Evolutionary conservation across 2,797 vertebrate species (phyloP).

Genomic region (Clarias pachynema): DNA sequence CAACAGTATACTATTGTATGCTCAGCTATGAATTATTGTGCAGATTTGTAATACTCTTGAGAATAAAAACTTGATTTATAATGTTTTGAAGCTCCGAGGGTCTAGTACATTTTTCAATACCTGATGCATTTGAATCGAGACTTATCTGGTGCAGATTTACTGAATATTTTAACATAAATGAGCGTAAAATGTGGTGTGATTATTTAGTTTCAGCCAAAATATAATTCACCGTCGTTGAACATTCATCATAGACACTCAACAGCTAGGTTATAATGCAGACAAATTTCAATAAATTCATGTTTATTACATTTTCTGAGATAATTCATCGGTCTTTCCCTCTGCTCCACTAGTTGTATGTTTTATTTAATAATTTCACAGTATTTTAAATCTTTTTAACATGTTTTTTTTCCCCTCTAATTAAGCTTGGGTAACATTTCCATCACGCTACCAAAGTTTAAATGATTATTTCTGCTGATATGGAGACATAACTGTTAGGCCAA

Average conservation of each 20-base stretch:
- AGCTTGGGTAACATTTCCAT: not conserved
- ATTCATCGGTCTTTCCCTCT: not conserved
- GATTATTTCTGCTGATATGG: not conserved
- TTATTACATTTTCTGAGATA: slow-evolving; percentile 14
- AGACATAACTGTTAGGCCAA: not conserved
- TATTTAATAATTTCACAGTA: not conserved
- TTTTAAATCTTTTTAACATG: not conserved
- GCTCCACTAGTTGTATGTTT: not conserved
- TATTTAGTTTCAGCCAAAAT: slow-evolving; percentile 14
- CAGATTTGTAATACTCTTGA: not conserved
- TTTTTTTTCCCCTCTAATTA: not conserved
- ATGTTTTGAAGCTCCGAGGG: slow-evolving; percentile 14
- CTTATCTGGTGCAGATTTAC: not conserved
- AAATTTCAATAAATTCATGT: not conserved
- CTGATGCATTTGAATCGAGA: not conserved
- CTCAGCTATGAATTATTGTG: slow-evolving; percentile 9
- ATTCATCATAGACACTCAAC: slow-evolving; percentile 5
- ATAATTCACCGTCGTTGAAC: not conserved
- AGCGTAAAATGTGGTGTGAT: not conserved
- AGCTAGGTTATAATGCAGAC: not conserved
- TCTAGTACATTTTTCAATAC: not conserved
- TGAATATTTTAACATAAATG: slow-evolving; percentile 10
- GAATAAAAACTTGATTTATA: slow-evolving; percentile 27
- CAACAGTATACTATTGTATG: slow-evolving; percentile 1
- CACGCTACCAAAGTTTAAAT: not conserved